Conservation (phyloP, 1,140 invertebrate genomes). For the Drosophila eugracilis region DNA sequence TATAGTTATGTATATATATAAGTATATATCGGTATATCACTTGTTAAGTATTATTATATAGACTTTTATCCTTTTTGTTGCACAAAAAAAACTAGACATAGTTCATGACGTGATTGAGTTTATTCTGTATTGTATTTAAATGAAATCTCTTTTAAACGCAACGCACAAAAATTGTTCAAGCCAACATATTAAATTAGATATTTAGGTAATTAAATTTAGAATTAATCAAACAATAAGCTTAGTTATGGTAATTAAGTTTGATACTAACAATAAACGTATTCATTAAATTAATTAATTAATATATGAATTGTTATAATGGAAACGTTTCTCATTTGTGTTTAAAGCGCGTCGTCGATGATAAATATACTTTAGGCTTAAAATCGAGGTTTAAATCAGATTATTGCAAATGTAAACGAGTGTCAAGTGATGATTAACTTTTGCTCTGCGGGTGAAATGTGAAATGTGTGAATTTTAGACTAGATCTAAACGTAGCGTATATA, state of each 20-base stretch:
- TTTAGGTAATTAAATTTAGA: slow-evolving; percentile 52
- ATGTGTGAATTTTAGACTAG: slow-evolving; percentile 53
- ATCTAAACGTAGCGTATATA: slow-evolving; percentile 62
- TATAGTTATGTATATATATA: slow-evolving; percentile 31
- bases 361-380: slow-evolving; percentile 48
- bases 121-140: slow-evolving; percentile 73
- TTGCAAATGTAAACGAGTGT: slow-evolving; percentile 78
- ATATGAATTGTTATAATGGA: slow-evolving; percentile 71
- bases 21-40: slow-evolving; percentile 63
- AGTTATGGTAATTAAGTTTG: slow-evolving; percentile 67
- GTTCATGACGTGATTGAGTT: slow-evolving; percentile 69
- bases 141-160: slow-evolving; percentile 79
- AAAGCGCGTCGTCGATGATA: slow-evolving; percentile 66
- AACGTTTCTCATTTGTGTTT: slow-evolving; percentile 50
- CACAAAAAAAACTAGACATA: slow-evolving; percentile 41
- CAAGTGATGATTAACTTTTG: slow-evolving; percentile 54
- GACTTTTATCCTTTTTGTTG: slow-evolving; percentile 14
- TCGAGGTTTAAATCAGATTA: slow-evolving; percentile 53
- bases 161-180: slow-evolving; percentile 73
- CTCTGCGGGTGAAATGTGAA: slow-evolving; percentile 30
- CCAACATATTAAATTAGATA: slow-evolving; percentile 71
- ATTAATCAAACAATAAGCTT: slow-evolving; percentile 72
- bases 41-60: slow-evolving; percentile 46
- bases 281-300: slow-evolving; percentile 59
- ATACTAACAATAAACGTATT: slow-evolving; percentile 51